Conservation (phyloP, 2,797 vertebrate species). For the Dallia pectoralis region DNA sequence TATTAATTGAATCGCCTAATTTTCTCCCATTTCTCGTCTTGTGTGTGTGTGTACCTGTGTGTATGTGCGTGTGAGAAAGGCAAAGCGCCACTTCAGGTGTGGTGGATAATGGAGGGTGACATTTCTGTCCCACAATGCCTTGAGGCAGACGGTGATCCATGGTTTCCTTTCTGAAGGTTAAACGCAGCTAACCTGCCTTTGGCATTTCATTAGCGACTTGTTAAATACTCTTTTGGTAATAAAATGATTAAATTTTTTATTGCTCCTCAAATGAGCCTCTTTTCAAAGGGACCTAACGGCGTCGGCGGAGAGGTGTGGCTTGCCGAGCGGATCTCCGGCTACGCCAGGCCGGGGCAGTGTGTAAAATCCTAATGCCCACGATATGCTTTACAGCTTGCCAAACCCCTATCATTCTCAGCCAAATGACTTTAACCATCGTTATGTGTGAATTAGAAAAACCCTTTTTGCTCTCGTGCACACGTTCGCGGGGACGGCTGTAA, state of each 20-base stretch:
- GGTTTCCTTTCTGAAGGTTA: conserved; percentile 99
- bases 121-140: conserved; percentile 98
- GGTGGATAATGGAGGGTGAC: conserved; percentile 96
- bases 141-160: conserved; percentile 97
- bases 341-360: conserved; percentile 74
- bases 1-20: conserved; percentile 99
- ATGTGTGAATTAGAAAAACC: conserved; percentile 79
- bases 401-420: conserved; percentile 91
- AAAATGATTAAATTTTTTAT: conserved; percentile 99
- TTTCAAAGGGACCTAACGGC: conserved; percentile 98
- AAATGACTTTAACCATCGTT: conserved; percentile 92
- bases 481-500: conserved; percentile 56
- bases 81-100: conserved; percentile 92
- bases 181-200: conserved; percentile 99
- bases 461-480: conserved; percentile 61
- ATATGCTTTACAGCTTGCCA: conserved; percentile 91
- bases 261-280: conserved; percentile 98
- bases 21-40: conserved; percentile 77
- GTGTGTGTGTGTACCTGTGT: conserved; percentile 59
- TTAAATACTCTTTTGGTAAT: conserved; percentile 99
- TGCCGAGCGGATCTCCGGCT: conserved; percentile 85
- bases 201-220: conserved; percentile 99
- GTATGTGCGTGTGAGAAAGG: not conserved
- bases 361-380: conserved; percentile 84
- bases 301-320: conserved; percentile 85